These are phyloP conservation scores for Salmo trutta DNA, from an alignment of 2,797 vertebrate genomes.

Conservation along the genomic window DNA sequence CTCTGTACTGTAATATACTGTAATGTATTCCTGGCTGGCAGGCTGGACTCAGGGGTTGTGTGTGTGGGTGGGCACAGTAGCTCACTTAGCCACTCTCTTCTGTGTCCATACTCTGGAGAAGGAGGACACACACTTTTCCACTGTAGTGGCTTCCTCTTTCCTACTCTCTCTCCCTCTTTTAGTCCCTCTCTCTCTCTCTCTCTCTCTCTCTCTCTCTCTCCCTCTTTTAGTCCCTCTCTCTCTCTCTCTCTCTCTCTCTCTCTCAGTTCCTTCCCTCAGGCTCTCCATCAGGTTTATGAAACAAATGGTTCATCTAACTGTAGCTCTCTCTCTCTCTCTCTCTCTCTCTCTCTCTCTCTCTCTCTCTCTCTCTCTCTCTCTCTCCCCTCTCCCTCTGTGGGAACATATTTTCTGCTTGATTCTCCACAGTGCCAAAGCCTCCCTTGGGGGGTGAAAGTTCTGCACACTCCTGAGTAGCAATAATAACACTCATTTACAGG, in stretches of 20 bases:
- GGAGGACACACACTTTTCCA: neutral
- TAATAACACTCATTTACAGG: conserved; percentile 30
- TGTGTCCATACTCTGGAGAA: neutral
- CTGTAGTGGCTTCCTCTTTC: neutral
- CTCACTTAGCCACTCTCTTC: conserved; percentile 2
- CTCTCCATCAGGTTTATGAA: too few species aligned
- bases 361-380: neutral
- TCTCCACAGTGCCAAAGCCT: conserved; percentile 30
- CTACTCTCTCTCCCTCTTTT: neutral
- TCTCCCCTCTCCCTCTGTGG: conserved; percentile 8
- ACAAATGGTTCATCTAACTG: too few species aligned
- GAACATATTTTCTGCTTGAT: conserved; percentile 27
- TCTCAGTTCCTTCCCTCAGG: neutral
- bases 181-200: neutral
- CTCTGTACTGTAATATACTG: neutral
- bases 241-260: too few species aligned
- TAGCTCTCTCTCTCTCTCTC: neutral
- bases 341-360: neutral
- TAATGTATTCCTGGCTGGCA: neutral
- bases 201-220: conserved; percentile 8
- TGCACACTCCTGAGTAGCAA: conserved; percentile 23
- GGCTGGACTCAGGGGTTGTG: conserved; percentile 1
- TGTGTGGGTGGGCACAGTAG: neutral
- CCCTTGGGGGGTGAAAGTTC: conserved; percentile 26
- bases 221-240: too few species aligned